These are phyloP conservation scores for Conomelus anceps DNA, from an alignment of 2,888 invertebrate species.

Conservation along the genomic window DNA sequence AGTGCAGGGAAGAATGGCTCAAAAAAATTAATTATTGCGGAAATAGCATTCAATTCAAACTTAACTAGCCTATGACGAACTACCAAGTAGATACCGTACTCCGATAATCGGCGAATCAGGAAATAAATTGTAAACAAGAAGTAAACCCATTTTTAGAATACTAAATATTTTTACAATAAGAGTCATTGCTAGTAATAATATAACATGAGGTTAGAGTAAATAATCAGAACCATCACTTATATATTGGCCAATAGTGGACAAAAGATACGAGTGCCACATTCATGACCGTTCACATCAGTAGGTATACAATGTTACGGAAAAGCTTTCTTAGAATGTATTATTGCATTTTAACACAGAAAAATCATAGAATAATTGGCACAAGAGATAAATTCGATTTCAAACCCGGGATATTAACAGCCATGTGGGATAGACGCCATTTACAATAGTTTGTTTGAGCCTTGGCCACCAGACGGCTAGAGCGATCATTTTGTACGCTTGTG, in stretches of 20 bases:
- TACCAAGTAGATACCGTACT: not conserved
- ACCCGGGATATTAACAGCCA: constrained; percentile 42
- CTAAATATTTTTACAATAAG: not conserved
- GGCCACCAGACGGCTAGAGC: constrained; percentile 31
- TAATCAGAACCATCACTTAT: not conserved
- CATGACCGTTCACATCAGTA: not conserved
- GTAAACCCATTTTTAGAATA: not conserved
- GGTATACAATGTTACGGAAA: not conserved
- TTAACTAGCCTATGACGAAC: not conserved
- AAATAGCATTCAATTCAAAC: not conserved
- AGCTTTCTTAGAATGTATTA: not conserved
- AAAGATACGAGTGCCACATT: constrained; percentile 1
- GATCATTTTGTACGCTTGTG: constrained; percentile 42
- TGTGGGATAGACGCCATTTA: constrained; percentile 69
- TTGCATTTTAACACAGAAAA: not conserved
- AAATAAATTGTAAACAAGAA: not conserved
- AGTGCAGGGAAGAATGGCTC: not conserved
- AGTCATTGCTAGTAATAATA: not conserved
- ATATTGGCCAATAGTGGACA: constrained; percentile 2
- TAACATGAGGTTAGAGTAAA: not conserved
- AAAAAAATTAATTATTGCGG: not conserved
- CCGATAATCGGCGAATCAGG: not conserved
- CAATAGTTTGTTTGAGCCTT: constrained; percentile 56
- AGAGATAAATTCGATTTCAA: constrained; percentile 17
- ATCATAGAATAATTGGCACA: not conserved